Conservation (phyloP, 1,140 invertebrate species). For the Dinoponera quadriceps region DNA sequence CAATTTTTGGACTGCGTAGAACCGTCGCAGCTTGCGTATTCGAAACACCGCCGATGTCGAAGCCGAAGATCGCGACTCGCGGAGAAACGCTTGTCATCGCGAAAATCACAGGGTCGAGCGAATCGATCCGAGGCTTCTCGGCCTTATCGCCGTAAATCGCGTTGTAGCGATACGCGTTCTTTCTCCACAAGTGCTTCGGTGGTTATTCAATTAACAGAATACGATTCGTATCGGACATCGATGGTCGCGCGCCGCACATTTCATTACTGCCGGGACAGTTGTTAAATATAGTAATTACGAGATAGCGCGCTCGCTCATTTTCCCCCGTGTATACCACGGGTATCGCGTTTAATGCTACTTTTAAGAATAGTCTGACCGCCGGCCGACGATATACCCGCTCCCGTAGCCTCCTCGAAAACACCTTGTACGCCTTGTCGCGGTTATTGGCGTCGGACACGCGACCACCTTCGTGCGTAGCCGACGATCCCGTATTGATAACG, state of each 20-base stretch:
- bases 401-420: constrained; percentile 14
- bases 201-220: constrained; percentile 26
- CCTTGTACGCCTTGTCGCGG: constrained; percentile 12
- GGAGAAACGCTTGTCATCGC: neutral
- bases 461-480: constrained; percentile 18
- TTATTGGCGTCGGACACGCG: constrained; percentile 29
- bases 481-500: constrained; percentile 28
- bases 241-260: constrained; percentile 19
- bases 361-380: neutral
- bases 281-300: constrained; percentile 43
- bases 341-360: constrained; percentile 21
- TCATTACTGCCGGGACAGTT: neutral
- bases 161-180: neutral
- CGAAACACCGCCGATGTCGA: constrained; percentile 9
- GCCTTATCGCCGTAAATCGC: neutral
- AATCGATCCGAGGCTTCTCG: constrained; percentile 3
- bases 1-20: neutral
- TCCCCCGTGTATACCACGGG: neutral
- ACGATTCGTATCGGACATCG: constrained; percentile 10
- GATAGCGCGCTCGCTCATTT: neutral
- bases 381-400: neutral
- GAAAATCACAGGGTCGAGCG: constrained; percentile 1
- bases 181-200: neutral
- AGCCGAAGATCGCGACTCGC: neutral
- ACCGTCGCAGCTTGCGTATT: neutral